These are phyloP conservation scores for Otocyon megalotis DNA, from an alignment of 2,113 vertebrate genomes.

Conservation along the genomic window DNA sequence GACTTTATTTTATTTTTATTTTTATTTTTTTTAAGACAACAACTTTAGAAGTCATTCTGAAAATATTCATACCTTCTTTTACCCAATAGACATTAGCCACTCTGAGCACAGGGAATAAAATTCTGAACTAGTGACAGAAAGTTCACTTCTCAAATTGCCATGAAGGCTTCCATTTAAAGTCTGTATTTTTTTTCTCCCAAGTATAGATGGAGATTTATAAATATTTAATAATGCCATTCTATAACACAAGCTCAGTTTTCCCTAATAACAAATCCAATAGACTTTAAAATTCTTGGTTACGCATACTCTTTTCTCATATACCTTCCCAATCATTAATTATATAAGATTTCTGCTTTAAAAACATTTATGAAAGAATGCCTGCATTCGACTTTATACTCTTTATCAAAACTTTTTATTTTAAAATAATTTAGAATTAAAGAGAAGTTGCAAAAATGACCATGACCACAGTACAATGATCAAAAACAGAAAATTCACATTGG, in stretches of 20 bases:
- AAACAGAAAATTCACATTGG: background rate
- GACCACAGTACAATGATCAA: background rate
- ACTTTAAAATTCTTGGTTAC: background rate
- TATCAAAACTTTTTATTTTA: background rate
- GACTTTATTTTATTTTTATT: no score
- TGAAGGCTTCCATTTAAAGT: background rate
- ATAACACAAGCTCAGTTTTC: background rate
- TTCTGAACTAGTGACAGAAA: background rate
- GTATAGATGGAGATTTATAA: background rate
- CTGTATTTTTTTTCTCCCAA: background rate
- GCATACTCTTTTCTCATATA: background rate
- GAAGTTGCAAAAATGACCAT: background rate
- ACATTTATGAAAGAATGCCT: background rate
- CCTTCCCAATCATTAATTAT: background rate
- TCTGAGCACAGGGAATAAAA: background rate
- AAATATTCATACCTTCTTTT: background rate
- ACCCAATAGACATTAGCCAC: background rate
- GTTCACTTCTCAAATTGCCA: background rate
- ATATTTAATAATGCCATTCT: background rate
- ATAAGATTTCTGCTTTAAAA: background rate
- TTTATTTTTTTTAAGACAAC: no score
- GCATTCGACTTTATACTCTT: background rate
- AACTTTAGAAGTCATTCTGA: conserved; percentile 6
- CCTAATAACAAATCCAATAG: background rate
- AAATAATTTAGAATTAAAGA: conserved; percentile 39